Percentiles rank a stretch among this genome's conserved stretches.
These are phyloP conservation scores for Trachelus iudaicus DNA, from an alignment of 2,888 invertebrate genomes.

Conservation along the genomic window DNA sequence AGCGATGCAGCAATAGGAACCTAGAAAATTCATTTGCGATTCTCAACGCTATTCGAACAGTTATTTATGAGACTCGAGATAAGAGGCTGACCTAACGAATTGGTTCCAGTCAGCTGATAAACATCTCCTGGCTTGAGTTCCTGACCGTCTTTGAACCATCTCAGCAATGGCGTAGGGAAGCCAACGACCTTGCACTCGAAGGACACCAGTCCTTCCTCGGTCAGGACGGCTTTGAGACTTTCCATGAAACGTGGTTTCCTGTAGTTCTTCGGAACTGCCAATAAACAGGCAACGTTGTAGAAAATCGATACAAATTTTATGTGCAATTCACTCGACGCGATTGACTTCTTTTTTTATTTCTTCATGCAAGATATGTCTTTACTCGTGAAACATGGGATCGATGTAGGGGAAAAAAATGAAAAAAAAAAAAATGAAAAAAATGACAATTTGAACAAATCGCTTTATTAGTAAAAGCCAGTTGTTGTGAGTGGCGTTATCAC, in stretches of 20 bases:
- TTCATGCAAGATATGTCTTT: neutral
- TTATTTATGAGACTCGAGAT: neutral
- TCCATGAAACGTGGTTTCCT: constrained; percentile 91
- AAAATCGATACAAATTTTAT: constrained; percentile 1
- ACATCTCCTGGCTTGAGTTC: constrained; percentile 93
- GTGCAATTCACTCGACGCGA: neutral
- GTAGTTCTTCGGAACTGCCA: constrained; percentile 89
- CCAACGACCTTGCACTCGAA: constrained; percentile 95
- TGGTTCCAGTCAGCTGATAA: constrained; percentile 90
- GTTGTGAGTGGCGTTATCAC: neutral
- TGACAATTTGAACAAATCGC: neutral
- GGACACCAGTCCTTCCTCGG: constrained; percentile 91
- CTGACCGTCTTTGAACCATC: constrained; percentile 94
- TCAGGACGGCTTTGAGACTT: constrained; percentile 86
- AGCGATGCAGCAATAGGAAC: constrained; percentile 90
- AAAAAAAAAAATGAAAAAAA: constrained; percentile 23
- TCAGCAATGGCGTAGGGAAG: constrained; percentile 86
- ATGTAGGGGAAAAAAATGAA: constrained; percentile 1
- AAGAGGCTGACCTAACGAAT: constrained; percentile 73
- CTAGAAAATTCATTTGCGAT: constrained; percentile 41
- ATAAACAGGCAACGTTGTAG: constrained; percentile 18
- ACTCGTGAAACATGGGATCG: neutral
- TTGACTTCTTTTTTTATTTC: neutral
- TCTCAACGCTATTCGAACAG: neutral
- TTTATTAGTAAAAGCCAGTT: constrained; percentile 2